Evolutionary conservation across 1,140 invertebrate genomes (phyloP), one percentile per base, ranked within the genome.

Genomic region (Metaphire vulgaris): DNA sequence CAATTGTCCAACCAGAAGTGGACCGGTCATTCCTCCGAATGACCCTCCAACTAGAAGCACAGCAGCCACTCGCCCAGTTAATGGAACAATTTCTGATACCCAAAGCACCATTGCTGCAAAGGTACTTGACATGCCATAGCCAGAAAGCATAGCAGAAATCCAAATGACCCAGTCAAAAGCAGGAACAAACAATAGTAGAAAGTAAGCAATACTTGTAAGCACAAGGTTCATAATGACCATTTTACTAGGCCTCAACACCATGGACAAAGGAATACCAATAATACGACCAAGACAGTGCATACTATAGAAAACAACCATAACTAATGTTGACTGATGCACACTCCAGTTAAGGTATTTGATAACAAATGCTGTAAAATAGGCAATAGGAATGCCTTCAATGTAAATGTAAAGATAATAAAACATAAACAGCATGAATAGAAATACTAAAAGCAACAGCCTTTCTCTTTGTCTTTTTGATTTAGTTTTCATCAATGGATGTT

Each of bases 51-150:
- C 34, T 21, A 73, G 32, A 31, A 73, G 32, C n/a, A 73, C 41
- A 16, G 72, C 16, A 26, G 31, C 41, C 12, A 73, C 41, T n/a
- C 28, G 32, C 16, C 72, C 72, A n/a, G 33, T 41, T 14, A 73
- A 28, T 14, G 30, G 30, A 1, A 41, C 34, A 28, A 34, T 73
- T 29, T 73, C 72, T 15, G 72, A 73, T 41, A 73, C 34, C 72
- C 72, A 73, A 1, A 73, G 72, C 28, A 73, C 33, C 32, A 29
- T 73, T 2, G 72, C 16, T 2, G 72, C 31, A 73, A 73, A 73
- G 16, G 72, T 73, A 30, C 26, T 73, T 56, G 72, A 73, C 12
- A 73, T 34, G 12, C 72, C 72, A 41, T 41, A 64, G 32, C 72
- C 72, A 21, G 72, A 31, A 31, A 73, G 15, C 1, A 34, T 41